phyloP scores from a whole-genome alignment of 2,797 vertebrate species.

The Brotula barbata region DNA sequence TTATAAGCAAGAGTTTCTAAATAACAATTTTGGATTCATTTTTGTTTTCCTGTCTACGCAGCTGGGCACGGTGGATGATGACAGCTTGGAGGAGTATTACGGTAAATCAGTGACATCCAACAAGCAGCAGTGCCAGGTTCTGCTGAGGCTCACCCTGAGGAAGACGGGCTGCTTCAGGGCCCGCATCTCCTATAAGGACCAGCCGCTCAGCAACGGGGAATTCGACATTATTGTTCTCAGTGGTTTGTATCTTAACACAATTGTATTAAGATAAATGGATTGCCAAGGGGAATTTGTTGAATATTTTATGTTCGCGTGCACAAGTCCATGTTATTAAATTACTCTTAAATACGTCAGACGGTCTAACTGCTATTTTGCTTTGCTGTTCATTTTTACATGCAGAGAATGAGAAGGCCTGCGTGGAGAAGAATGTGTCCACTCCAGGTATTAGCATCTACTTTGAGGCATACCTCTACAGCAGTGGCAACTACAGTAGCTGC shows the following conservation, averaged over 20 bases:
- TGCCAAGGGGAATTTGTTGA: neutral
- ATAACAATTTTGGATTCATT: constrained; percentile 23
- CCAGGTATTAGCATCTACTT: constrained; percentile 98
- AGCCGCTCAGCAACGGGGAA: constrained; percentile 95
- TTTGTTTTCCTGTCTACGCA: constrained; percentile 54
- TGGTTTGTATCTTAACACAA: constrained; percentile 79
- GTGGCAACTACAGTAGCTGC: constrained; percentile 86
- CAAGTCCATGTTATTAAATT: too few relatives aligned
- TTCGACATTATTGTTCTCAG: constrained; percentile 98
- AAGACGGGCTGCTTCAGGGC: constrained; percentile 92
- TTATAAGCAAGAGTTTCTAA: neutral
- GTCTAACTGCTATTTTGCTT: neutral
- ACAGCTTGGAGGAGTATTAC: constrained; percentile 84
- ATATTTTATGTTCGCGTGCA: neutral
- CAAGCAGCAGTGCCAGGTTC: constrained; percentile 90
- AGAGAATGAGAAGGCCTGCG: constrained; percentile 95
- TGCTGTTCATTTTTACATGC: constrained; percentile 20
- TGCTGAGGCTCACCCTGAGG: constrained; percentile 87
- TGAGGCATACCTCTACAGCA: constrained; percentile 95
- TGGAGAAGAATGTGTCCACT: constrained; percentile 97
- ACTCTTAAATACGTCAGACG: too few relatives aligned
- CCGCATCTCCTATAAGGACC: constrained; percentile 91
- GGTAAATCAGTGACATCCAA: constrained; percentile 89
- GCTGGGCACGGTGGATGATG: constrained; percentile 91
- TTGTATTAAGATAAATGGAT: neutral